These are phyloP conservation scores for Galago senegalensis DNA, from an alignment of 2,797 vertebrate genomes.

Conservation along the genomic window DNA sequence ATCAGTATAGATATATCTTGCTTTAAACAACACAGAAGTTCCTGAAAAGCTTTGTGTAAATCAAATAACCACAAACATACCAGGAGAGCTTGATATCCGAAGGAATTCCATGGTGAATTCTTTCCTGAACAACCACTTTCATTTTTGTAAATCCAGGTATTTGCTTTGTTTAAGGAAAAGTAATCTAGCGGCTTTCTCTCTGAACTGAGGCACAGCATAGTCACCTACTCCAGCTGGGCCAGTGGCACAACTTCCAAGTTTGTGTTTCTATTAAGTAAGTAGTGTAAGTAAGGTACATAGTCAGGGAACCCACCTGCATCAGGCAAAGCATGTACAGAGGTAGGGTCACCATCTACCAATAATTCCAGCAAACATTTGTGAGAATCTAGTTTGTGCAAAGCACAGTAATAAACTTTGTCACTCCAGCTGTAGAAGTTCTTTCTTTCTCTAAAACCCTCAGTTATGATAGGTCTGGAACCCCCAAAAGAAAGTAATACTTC, in stretches of 20 bases:
- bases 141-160: slow-evolving; percentile 51
- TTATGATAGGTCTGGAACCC: slow-evolving; percentile 19
- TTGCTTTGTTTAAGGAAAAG: slow-evolving; percentile 64
- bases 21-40: slow-evolving; percentile 79
- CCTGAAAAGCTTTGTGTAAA: slow-evolving; percentile 67
- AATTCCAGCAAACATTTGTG: slow-evolving; percentile 56
- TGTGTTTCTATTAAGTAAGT: slow-evolving; percentile 83
- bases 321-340: slow-evolving; percentile 56
- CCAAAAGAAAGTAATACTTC: slow-evolving; percentile 36
- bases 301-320: slow-evolving; percentile 54
- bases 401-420: slow-evolving; percentile 36
- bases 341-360: slow-evolving; percentile 22
- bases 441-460: slow-evolving; percentile 29
- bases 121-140: slow-evolving; percentile 62
- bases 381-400: slow-evolving; percentile 54
- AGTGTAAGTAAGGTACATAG: slow-evolving; percentile 81
- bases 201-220: slow-evolving; percentile 36
- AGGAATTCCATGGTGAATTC: slow-evolving; percentile 62
- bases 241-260: slow-evolving; percentile 70
- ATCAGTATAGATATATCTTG: slow-evolving; percentile 68
- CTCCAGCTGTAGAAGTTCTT: neutral
- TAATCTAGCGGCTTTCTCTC: slow-evolving; percentile 15
- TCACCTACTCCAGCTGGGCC: slow-evolving; percentile 60
- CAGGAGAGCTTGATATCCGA: slow-evolving; percentile 57
- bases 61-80: slow-evolving; percentile 67